Conservation (phyloP, 2,113 vertebrate species). For the Trinectes maculatus region DNA sequence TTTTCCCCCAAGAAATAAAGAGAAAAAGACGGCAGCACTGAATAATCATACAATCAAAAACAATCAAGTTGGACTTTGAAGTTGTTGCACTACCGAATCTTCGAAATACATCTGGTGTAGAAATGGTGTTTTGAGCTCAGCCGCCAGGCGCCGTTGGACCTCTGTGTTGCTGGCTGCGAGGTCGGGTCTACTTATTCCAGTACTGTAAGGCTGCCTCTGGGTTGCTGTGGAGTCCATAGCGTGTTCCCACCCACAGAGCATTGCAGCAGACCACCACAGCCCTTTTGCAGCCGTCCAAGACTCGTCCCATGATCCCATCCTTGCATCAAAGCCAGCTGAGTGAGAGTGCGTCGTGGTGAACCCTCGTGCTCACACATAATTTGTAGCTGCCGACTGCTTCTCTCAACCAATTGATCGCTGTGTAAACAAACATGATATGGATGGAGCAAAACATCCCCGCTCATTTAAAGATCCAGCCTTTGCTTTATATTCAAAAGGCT, state of each 20-base stretch:
- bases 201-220: conserved; percentile 48
- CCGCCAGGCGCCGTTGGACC: conserved; percentile 79
- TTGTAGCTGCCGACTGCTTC: conserved; percentile 54
- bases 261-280: conserved; percentile 60
- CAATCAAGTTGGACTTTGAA: conserved; percentile 83
- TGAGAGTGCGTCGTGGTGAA: conserved; percentile 54
- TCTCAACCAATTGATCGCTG: conserved; percentile 59
- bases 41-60: conserved; percentile 87
- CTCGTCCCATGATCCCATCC: conserved; percentile 68
- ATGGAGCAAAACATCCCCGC: conserved; percentile 29
- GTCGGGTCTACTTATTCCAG: conserved; percentile 63
- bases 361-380: conserved; percentile 72
- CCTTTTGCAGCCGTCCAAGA: conserved; percentile 68
- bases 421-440: conserved; percentile 63
- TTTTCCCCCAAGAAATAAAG: conserved; percentile 80
- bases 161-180: conserved; percentile 65
- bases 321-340: conserved; percentile 77
- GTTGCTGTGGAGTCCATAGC: conserved; percentile 63
- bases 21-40: conserved; percentile 81
- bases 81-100: conserved; percentile 79
- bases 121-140: conserved; percentile 75
- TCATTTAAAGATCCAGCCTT: background rate
- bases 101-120: conserved; percentile 78
- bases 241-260: conserved; percentile 78
- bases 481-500: background rate